Evolutionary conservation across 2,113 vertebrate genomes (phyloP), one percentile per base, ranked within the genome.

Genomic region (Phalacrocorax carbo): DNA sequence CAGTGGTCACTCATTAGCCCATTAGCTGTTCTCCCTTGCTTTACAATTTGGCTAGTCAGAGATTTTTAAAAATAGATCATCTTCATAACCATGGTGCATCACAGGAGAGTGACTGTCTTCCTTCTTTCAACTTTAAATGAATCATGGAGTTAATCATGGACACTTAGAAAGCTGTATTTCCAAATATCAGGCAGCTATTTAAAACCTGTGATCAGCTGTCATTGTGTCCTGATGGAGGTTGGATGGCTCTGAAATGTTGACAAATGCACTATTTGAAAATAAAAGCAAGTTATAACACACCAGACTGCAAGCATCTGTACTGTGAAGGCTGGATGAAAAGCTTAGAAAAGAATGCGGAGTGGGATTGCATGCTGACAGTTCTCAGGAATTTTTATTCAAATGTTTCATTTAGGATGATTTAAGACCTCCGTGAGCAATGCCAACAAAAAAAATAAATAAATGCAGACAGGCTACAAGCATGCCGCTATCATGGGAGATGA

Each of bases 231-330:
- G 73, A 90, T 82, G 89, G 64, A 95, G 87, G 73, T 14, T 95
- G 73, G 61, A 85, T 44, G 42, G 73, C 46, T 95, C 73, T 93
- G 77, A 94, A 95, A 94, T 96, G 72, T 75, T 92, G 91, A 93
- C 90, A 95, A 97, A 96, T 89, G 57, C 79, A 84, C 51, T 95
- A 82, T 95, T 95, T 91, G 95, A 95, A 95, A 96, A 96, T 91
- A 96, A 97, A 96, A 95, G 76, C 93, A 92, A 93, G 71, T 95
- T 92, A 87, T 95, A 95, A 87, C 87, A 92, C 89, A 91, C 92
- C 90, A 95, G 91, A 97, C 87, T 94, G 58, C 69, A 96, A 91
- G 94, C 93, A 95, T 95, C 97, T 97, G 96, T 92, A 96, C 94
- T 95, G 95, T 55, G 96, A 96, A 97, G 85, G 70, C 73, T 96